Base-by-base conservation (phyloP, 2,888 invertebrate genomes). In the Lepidocyrtoides sp. region DNA sequence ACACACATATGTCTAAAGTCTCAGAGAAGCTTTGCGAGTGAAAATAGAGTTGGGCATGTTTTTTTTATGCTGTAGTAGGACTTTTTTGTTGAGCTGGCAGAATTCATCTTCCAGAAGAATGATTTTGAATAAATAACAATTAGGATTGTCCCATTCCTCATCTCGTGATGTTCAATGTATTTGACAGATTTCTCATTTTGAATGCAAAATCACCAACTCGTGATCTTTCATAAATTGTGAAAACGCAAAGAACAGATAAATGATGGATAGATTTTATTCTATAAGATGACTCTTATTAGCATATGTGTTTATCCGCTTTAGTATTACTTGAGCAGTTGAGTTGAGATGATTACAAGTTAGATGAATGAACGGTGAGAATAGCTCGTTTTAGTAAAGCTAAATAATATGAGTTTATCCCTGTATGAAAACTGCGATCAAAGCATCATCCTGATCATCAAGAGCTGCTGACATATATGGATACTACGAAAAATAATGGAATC, bases 101-200 rank as follows among this genome's bases (percentile, higher is more conserved):
- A 87, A 87, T 87, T 75, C 77, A 77, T 85, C 87, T 87, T 87
- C 87, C 87, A 87, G 77, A 87, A 60, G 87, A 79, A 86, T 84
- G 91, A 83, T 69, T 87, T 82, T 91, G 91, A 91, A 91, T 88
- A 91, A 91, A 91, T 91, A 88, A 83, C 91, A 91, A 91, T 91
- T 91, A 91, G 87, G 66, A 82, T 79, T 84, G 91, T 77, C 86
- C 57, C 77, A 75, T 86, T 81, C 91, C 72, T 86, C 81, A 75
- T 85, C 44, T 69, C 81, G 81, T 84, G 86, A 66, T 91, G 84
- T 91, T 86, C 79, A 77, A 57, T 91, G 91, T 81, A 60, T 69
- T 72, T 91, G 86, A 91, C 91, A 91, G 85, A 85, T 91, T 85
- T 81, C 57, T 69, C 91, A 86, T 91, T 81, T 86, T 91, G 79